Evolutionary conservation across 35 echinoderm and acorn worm genomes (phyloP), one percentile per base, ranked within the genome.

Genomic region (Lytechinus pictus): DNA sequence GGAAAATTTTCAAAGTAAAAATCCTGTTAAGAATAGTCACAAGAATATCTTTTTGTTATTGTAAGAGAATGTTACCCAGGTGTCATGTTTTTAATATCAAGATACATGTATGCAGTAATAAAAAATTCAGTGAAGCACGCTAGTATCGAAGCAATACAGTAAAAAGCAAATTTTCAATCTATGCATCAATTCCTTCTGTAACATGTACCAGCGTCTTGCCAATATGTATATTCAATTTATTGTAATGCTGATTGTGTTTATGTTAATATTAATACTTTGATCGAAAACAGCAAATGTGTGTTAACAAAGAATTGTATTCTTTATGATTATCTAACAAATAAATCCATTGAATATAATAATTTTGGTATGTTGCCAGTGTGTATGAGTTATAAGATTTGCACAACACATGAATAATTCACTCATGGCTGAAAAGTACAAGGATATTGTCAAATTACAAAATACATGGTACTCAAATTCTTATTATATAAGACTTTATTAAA

Each of bases 401-500:
- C 33, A 44, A 44, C 33, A 44, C 33, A 44, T 44, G 33, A 44
- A 44, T 44, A 44, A 44, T 44, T 44, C 2, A 44, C 33, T 2
- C 33, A 44, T 44, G 2, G 33, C 33, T 44, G 33, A 44, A 44
- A 44, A 44, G 33, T 44, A 44, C 33, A 44, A 44, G 2, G 9
- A 10, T n/a, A 60, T 9, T 60, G 16, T 16, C 16, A 60, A 60
- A 60, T 60, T n/a, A n/a, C n/a, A 60, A 44, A 44, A 44, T 44
- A 44, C 33, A 44, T 9, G 8, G 9, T 79, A 79, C 66, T 79
- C 66, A 79, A 79, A 27, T 19, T 79, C 66, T 79, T 79, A 79
- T 79, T 79, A 79, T 24, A 79, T 79, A 79, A 44, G 66, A 79
- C 66, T 79, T 79, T 79, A 79, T 79, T 79, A 79, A 79, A 44